These are phyloP conservation scores for Harlomillsia oculata DNA, from an alignment of 1,140 invertebrate species.

Conservation along the genomic window DNA sequence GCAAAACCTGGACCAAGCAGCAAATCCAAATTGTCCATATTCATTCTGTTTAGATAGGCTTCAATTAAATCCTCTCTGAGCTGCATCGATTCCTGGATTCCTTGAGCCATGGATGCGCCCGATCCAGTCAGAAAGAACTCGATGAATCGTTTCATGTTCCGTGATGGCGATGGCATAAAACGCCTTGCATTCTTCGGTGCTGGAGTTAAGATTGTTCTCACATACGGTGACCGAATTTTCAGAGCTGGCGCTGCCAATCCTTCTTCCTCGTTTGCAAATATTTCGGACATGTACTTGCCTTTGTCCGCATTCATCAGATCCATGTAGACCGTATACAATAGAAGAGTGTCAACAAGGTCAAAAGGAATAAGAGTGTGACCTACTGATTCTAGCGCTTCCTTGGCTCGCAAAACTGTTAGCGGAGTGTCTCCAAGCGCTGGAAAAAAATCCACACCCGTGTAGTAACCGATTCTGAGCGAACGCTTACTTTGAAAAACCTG, in stretches of 20 bases:
- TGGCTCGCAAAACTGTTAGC: slow-evolving; percentile 18
- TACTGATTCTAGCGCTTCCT: slow-evolving; percentile 12
- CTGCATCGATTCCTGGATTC: slow-evolving; percentile 6
- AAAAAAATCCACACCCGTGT: slow-evolving; percentile 5
- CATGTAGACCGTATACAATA: neutral
- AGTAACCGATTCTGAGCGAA: slow-evolving; percentile 26
- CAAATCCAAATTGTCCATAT: slow-evolving; percentile 7
- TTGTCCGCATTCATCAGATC: neutral
- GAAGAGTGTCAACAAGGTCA: neutral
- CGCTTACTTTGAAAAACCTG: slow-evolving; percentile 16
- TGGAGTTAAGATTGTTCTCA: neutral
- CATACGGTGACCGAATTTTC: too few relatives aligned
- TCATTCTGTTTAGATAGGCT: slow-evolving; percentile 18
- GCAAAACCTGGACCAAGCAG: slow-evolving; percentile 15
- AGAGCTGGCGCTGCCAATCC: too few relatives aligned
- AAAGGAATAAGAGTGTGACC: slow-evolving; percentile 23
- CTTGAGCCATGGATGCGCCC: neutral
- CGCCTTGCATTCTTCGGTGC: neutral
- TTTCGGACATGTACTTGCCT: neutral
- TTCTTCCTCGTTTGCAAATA: neutral
- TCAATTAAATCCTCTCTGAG: slow-evolving; percentile 9
- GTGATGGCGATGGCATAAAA: neutral
- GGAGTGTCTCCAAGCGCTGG: slow-evolving; percentile 23
- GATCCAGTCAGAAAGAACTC: neutral
- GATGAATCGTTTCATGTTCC: neutral